A percentile compares a stretch with the other conserved stretches of the same genome.
These are phyloP conservation scores for Nyctalus aviator DNA, from an alignment of 2,797 vertebrate species.

Conservation along the genomic window DNA sequence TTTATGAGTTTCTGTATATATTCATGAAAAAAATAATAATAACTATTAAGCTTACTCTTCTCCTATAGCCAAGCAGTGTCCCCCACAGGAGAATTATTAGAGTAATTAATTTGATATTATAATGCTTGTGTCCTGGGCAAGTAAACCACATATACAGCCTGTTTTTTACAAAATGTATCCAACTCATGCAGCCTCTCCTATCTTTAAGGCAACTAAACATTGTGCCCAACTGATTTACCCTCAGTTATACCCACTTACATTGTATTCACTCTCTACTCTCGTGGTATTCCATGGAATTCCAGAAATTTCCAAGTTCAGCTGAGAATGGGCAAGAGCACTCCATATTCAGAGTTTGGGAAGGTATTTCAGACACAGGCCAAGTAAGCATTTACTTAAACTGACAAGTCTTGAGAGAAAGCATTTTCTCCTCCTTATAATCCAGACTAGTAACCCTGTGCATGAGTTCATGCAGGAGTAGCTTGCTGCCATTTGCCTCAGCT, in stretches of 20 bases:
- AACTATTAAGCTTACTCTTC: not conserved
- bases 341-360: not conserved
- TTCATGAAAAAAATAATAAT: not conserved
- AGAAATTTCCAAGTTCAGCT: not conserved
- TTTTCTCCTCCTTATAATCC: not conserved
- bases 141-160: not conserved
- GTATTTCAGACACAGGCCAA: not conserved
- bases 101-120: not conserved
- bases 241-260: not conserved
- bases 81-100: constrained; percentile 17
- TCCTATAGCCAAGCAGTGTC: not conserved
- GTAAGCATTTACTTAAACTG: not conserved
- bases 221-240: not conserved
- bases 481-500: too few species aligned
- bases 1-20: not conserved
- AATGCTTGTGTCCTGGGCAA: not conserved
- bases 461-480: too few species aligned
- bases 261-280: not conserved
- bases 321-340: not conserved
- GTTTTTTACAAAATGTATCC: not conserved
- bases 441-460: not conserved
- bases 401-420: not conserved
- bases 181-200: not conserved
- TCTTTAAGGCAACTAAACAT: not conserved
- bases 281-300: too few species aligned